A percentile compares a stretch with the other conserved stretches of the same genome.
phyloP scores from a whole-genome alignment of 2,113 vertebrate genomes.

The Pycnonotus jocosus region DNA sequence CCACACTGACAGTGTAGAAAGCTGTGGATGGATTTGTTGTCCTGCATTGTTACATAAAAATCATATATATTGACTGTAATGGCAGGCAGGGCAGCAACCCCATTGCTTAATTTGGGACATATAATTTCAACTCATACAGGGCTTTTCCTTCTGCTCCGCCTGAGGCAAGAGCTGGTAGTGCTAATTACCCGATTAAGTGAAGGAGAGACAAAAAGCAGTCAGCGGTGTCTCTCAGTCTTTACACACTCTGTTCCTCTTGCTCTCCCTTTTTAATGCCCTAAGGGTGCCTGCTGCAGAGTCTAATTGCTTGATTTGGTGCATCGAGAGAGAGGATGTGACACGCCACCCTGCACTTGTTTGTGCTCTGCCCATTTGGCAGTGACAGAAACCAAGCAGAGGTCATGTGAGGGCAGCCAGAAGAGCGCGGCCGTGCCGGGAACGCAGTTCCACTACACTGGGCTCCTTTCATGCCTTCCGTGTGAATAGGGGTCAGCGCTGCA shows the following conservation, averaged over 20 bases:
- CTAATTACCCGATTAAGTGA: background rate
- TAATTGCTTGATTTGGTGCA: background rate
- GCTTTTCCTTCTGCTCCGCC: background rate
- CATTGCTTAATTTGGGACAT: background rate
- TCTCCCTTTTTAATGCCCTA: background rate
- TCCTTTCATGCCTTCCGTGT: conserved; percentile 1
- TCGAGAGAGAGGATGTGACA: background rate
- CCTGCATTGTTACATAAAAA: background rate
- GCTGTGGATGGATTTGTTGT: background rate
- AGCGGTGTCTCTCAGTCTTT: background rate
- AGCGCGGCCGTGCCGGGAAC: background rate
- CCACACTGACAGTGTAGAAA: background rate
- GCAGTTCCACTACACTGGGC: background rate
- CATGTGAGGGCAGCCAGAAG: background rate
- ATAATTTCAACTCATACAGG: fast-evolving
- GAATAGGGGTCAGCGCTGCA: background rate
- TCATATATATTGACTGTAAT: background rate
- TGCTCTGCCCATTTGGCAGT: background rate
- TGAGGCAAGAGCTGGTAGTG: background rate
- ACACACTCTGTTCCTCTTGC: background rate
- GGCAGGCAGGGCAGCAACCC: background rate
- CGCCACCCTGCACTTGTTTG: background rate
- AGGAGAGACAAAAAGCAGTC: background rate
- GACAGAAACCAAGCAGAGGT: conserved; percentile 2
- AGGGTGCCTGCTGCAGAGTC: background rate